Evolutionary conservation across 2,888 invertebrate species (phyloP).

Genomic region (Hirtodrosophila cameraria): DNA sequence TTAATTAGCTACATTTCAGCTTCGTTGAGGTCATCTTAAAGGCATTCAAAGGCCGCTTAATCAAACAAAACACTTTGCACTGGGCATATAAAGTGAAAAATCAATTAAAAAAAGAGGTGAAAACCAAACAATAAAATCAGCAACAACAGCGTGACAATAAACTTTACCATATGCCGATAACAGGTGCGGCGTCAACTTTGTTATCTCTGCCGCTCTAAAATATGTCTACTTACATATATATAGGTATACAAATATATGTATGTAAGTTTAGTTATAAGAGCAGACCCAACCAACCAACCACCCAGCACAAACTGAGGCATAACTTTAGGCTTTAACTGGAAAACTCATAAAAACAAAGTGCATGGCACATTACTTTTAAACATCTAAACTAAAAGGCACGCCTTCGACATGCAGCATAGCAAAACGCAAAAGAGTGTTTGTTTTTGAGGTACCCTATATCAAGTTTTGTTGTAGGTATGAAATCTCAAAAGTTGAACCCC

Average conservation of each 20-base stretch:
- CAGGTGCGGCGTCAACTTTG: constrained; percentile 44
- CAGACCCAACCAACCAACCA: constrained; percentile 17
- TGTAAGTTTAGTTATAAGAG: constrained; percentile 14
- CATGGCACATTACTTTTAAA: constrained; percentile 14
- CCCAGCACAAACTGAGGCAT: constrained; percentile 51
- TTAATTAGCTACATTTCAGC: constrained; percentile 3
- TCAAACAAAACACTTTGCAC: constrained; percentile 57
- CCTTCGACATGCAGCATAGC: constrained; percentile 1
- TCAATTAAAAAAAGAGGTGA: constrained; percentile 72
- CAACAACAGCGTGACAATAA: constrained; percentile 59
- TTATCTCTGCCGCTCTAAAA: constrained; percentile 50
- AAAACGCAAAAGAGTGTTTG: background rate
- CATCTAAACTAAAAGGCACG: constrained; percentile 20
- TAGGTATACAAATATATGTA: background rate
- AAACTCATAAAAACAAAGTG: constrained; percentile 46
- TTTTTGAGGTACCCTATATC: constrained; percentile 1
- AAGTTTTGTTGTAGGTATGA: background rate
- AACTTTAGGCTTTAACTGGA: constrained; percentile 68
- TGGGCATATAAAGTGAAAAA: constrained; percentile 55
- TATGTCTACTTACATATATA: constrained; percentile 7
- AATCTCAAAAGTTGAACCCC: background rate
- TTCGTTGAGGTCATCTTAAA: constrained; percentile 64
- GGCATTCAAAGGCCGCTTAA: constrained; percentile 31
- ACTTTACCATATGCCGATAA: constrained; percentile 68
- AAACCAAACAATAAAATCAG: constrained; percentile 67